Evolutionary conservation across 2,888 invertebrate species (phyloP).

Genomic region (Leptothorax acervorum): DNA sequence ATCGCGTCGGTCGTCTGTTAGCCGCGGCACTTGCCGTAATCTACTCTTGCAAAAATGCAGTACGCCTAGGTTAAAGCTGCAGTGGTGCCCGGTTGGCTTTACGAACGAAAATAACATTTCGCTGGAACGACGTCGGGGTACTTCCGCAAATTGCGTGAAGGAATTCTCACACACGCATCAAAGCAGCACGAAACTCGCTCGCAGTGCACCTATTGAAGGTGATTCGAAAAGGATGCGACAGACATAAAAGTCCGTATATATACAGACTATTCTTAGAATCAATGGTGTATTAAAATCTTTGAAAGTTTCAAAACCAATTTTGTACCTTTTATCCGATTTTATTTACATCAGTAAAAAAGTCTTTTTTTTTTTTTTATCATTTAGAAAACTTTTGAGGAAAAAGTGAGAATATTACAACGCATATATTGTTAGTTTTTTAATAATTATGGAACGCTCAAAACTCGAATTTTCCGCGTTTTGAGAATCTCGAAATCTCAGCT

Average conservation of each 20-base stretch:
- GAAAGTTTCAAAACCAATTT: not conserved
- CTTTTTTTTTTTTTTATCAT: not conserved
- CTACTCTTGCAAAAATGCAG: conserved; percentile 53
- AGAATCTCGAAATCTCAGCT: not conserved
- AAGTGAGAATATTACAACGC: not conserved
- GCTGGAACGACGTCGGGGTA: conserved; percentile 32
- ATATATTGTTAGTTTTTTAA: not conserved
- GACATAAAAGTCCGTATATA: not conserved
- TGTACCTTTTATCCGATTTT: not conserved
- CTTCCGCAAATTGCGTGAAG: conserved; percentile 44
- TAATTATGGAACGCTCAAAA: not conserved
- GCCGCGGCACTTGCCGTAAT: conserved; percentile 55
- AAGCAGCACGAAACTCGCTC: not conserved
- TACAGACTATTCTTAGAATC: not conserved
- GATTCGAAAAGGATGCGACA: not conserved
- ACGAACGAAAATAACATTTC: conserved; percentile 48
- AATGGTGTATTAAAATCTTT: not conserved
- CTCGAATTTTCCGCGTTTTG: not conserved
- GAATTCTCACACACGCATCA: conserved; percentile 20
- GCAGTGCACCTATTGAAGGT: not conserved
- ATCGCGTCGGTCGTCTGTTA: conserved; percentile 44
- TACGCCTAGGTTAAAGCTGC: conserved; percentile 14
- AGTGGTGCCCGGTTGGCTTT: conserved; percentile 51
- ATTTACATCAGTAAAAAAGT: not conserved
- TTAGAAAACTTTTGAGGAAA: not conserved